A percentile compares a stretch with the other conserved stretches of the same genome.
These are phyloP conservation scores for Anthophora plumipes DNA, from an alignment of 2,888 invertebrate genomes.

Conservation along the genomic window DNA sequence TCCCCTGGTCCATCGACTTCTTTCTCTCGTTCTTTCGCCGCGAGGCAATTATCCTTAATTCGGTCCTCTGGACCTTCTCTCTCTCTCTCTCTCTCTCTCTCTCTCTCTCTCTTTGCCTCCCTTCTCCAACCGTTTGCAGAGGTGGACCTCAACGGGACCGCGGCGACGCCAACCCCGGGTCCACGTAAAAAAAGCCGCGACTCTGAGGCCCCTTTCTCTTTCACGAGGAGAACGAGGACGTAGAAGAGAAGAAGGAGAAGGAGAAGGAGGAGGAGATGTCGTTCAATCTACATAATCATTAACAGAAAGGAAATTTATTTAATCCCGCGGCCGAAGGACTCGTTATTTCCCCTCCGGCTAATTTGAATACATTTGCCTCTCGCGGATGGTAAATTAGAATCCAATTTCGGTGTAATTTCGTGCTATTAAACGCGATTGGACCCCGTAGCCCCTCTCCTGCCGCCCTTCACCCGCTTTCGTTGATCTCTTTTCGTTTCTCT, in stretches of 20 bases:
- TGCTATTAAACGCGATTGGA: slow-evolving; percentile 83
- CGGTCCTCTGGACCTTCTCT: slow-evolving; percentile 65
- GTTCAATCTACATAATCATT: slow-evolving; percentile 84
- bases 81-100: slow-evolving; percentile 8
- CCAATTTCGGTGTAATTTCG: slow-evolving; percentile 84
- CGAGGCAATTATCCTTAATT: slow-evolving; percentile 79
- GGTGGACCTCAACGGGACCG: not conserved
- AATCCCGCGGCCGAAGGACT: slow-evolving; percentile 78
- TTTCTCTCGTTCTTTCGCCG: slow-evolving; percentile 60
- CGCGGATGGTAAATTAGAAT: slow-evolving; percentile 83
- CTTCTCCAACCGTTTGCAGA: too few relatives aligned
- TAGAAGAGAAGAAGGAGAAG: not conserved
- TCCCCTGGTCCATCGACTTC: slow-evolving; percentile 13
- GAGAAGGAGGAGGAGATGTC: slow-evolving; percentile 77
- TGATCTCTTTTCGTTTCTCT: slow-evolving; percentile 39
- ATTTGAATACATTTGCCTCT: slow-evolving; percentile 82
- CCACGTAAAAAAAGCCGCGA: slow-evolving; percentile 57
- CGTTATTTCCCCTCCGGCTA: slow-evolving; percentile 80
- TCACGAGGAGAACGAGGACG: not conserved
- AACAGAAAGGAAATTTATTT: slow-evolving; percentile 84
- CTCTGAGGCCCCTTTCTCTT: slow-evolving; percentile 26
- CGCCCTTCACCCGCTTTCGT: slow-evolving; percentile 34
- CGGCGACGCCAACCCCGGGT: slow-evolving; percentile 37
- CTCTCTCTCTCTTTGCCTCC: not conserved
- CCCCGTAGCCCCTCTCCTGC: slow-evolving; percentile 46